Base-by-base conservation (phyloP, 2,888 invertebrate species). In the Buathra laborator region DNA sequence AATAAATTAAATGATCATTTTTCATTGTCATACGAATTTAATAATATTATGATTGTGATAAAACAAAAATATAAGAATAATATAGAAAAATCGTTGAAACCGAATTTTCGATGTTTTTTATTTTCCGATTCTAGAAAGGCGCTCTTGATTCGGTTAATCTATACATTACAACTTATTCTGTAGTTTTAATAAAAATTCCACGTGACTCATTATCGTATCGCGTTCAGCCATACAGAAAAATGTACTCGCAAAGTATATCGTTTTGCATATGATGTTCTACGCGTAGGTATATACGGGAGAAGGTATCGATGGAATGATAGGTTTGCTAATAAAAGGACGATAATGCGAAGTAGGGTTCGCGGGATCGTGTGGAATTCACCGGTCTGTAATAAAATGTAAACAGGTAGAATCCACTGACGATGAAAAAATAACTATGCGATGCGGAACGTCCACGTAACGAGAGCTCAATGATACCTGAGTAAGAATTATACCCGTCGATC, bases 241-340 rank as follows among this genome's bases (percentile, higher is more conserved):
- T 12, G 43, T 48, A 16, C 59, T 7, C 12, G 1, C 12, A n/a
- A 37, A 37, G n/a, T 71, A 70, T 75, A 79, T 75, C 70, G 75
- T 48, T 79, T 37, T 9, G 9, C 53, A 5, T 70, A 51, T 10
- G n/a, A 14, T 12, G 6, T 14, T n/a, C 29, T 48, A 48, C 48
- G 14, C 24, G 19, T 19, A n/a, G 0, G 48, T 12, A 44, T 6
- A 14, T 19, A 19, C 29, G 14, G 29, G 16, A 16, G 9, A 64
- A 80, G 67, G 72, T 68, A 77, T 77, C 62, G 84, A 81, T 53
- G 67, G 67, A 62, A 81, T 72, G 72, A 84, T 72, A 72, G 84
- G 16, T 68, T 72, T 10, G 66, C 67, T 77, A 72, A 77, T 81
- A 77, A 66, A 29, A 76, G 16, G 59, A 68, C 48, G 29, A 75